Conservation (phyloP, 1,140 invertebrate species). For the Stegodyphus dumicola region DNA sequence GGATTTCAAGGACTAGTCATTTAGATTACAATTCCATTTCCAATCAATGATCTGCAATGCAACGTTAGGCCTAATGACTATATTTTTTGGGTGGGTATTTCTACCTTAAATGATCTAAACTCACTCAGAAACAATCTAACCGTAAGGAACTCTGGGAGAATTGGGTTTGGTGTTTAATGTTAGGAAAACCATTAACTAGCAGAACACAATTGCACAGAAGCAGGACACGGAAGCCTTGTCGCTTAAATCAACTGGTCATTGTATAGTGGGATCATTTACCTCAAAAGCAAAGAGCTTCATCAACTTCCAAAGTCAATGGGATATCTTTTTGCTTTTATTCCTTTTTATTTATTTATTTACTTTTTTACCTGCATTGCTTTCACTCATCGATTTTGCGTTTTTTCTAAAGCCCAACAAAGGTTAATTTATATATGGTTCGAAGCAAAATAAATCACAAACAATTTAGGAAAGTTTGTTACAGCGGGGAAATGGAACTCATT, state of each 20-base stretch:
- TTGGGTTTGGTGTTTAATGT: slow-evolving; percentile 12
- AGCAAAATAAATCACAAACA: slow-evolving; percentile 1
- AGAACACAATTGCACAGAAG: not conserved
- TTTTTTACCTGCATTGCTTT: not conserved
- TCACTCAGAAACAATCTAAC: too few relatives aligned
- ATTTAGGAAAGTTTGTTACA: not conserved
- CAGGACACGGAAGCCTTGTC: slow-evolving; percentile 1
- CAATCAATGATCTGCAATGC: too few relatives aligned
- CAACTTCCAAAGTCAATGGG: slow-evolving; percentile 17
- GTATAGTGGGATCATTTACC: slow-evolving; percentile 20
- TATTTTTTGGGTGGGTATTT: too few relatives aligned
- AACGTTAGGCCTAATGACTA: too few relatives aligned
- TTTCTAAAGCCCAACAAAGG: too few relatives aligned
- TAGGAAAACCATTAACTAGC: slow-evolving; percentile 12
- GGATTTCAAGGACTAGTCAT: too few relatives aligned
- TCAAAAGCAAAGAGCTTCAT: not conserved
- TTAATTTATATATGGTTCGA: slow-evolving; percentile 8
- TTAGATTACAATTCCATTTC: too few relatives aligned
- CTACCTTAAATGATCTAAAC: too few relatives aligned
- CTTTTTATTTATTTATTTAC: too few relatives aligned
- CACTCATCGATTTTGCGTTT: not conserved
- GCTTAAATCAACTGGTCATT: slow-evolving; percentile 44
- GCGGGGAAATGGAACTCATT: too few relatives aligned
- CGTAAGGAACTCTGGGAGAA: too few relatives aligned
- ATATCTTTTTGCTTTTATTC: too few relatives aligned